Evolutionary conservation across 2,888 invertebrate species (phyloP).

Genomic region (Heliconius ismenius): DNA sequence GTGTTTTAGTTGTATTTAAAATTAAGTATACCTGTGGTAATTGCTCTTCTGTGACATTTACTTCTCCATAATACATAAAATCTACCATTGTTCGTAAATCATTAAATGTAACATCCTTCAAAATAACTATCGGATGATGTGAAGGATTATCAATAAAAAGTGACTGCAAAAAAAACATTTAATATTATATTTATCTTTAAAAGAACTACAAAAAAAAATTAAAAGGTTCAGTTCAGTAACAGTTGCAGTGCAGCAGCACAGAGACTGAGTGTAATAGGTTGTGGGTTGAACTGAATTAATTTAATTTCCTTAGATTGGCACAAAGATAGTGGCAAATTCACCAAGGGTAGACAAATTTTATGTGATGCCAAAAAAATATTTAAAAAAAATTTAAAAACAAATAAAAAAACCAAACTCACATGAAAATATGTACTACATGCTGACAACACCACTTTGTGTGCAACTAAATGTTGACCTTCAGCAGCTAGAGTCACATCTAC

Average conservation of each 20-base stretch:
- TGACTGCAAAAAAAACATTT: constrained; percentile 75
- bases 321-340: no score
- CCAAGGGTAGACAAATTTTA: no score
- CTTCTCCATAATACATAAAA: constrained; percentile 96
- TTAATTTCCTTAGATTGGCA: no score
- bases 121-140: constrained; percentile 93
- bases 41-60: constrained; percentile 94
- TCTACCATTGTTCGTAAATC: constrained; percentile 94
- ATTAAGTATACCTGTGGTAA: constrained; percentile 84
- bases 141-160: constrained; percentile 93
- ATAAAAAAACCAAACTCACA: constrained; percentile 68
- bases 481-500: constrained; percentile 96
- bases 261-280: no score
- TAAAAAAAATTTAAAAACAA: neutral
- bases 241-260: no score
- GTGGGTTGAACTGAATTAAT: no score
- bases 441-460: constrained; percentile 94
- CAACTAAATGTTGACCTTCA: constrained; percentile 92
- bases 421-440: constrained; percentile 97
- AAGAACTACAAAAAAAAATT: no score
- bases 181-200: neutral
- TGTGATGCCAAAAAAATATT: neutral
- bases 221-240: no score
- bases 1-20: constrained; percentile 9
- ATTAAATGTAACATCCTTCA: constrained; percentile 93